Conservation (phyloP, 2,797 vertebrate genomes). For the Denticeps clupeoides region DNA sequence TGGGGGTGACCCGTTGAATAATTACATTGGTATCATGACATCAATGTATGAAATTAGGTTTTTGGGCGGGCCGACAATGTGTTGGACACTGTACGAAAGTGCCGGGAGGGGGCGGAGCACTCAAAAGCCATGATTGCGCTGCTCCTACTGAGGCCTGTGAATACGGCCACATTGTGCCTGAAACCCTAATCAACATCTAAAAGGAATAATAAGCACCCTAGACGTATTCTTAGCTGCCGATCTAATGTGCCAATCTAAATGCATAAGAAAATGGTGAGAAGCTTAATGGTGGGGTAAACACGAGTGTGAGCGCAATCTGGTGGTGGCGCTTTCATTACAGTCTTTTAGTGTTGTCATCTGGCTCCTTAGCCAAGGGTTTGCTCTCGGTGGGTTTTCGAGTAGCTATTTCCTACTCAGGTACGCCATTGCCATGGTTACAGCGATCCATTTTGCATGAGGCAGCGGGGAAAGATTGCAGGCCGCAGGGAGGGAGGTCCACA, state of each 20-base stretch:
- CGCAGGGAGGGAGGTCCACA: conserved; percentile 1
- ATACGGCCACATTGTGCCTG: too few species aligned
- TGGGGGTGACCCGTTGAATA: conserved; percentile 14
- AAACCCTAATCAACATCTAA: too few species aligned
- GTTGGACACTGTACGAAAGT: too few species aligned
- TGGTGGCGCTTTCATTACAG: background rate
- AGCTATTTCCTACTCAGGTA: conserved; percentile 21
- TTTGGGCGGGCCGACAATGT: background rate
- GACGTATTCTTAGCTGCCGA: background rate
- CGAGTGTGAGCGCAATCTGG: background rate
- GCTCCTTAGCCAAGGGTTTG: conserved; percentile 4
- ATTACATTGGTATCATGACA: conserved; percentile 16
- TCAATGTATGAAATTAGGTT: conserved; percentile 9
- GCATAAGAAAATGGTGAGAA: background rate
- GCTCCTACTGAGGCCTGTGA: too few species aligned
- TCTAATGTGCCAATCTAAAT: background rate
- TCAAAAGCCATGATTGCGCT: too few species aligned
- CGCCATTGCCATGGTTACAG: conserved; percentile 24
- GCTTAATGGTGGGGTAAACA: too few species aligned
- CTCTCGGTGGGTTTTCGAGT: conserved; percentile 8
- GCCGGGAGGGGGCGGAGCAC: too few species aligned
- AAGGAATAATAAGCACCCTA: background rate
- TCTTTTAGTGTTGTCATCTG: background rate
- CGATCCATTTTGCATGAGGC: conserved; percentile 6
- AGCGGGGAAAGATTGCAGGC: conserved; percentile 21